Base-by-base conservation (phyloP, 2,888 invertebrate genomes). In the Siphonodentalium dalli region DNA sequence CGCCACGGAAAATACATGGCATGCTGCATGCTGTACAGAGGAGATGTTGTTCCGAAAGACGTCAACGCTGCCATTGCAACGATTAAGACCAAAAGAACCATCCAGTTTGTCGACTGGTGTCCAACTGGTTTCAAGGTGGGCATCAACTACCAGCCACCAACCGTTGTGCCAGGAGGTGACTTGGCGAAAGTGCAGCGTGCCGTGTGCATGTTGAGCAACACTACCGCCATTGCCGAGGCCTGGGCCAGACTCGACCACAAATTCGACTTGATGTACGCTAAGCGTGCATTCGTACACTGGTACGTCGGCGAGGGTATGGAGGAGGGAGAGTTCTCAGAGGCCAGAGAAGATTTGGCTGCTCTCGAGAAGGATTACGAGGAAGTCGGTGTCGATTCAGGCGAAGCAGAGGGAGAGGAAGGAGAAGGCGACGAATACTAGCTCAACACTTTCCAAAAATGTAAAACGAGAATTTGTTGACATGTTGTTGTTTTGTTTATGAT, bases 121-220 rank as follows among this genome's bases (percentile, higher is more conserved):
- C 90, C 90, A 2, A 89, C 90, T 1, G 90, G 90, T 58, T 68
- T 64, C 34, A 58, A 80, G 74, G 85, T 85, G 48, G 90, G 90
- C 62, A 90, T 90, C 85, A 93, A 93, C 86, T 93, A 93, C 85
- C 93, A 82, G 61, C 72, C 71, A 49, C 71, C 72, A 29, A 72
- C 71, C 26, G 93, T 93, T 26, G 94, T 95, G 45, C 95, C 95
- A n/a, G 93, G 93, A 7, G 94, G 94, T 27, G 94, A 95, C 66
- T 89, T 93, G 62, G 84, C 84, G 34, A 84, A 84, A 66, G 82
- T 84, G 2, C 79, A 78, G 51, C 68, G 84, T 51, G 82, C 82
- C 34, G 81, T 82, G n/a, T 83, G 81, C 63, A 82, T 83, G 83
- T 64, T 83, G 48, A 77, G 77, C 57, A 83, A 82, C 65, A 82